Evolutionary conservation across 1,140 invertebrate species (phyloP).

Genomic region (Neodiprion pinetum): DNA sequence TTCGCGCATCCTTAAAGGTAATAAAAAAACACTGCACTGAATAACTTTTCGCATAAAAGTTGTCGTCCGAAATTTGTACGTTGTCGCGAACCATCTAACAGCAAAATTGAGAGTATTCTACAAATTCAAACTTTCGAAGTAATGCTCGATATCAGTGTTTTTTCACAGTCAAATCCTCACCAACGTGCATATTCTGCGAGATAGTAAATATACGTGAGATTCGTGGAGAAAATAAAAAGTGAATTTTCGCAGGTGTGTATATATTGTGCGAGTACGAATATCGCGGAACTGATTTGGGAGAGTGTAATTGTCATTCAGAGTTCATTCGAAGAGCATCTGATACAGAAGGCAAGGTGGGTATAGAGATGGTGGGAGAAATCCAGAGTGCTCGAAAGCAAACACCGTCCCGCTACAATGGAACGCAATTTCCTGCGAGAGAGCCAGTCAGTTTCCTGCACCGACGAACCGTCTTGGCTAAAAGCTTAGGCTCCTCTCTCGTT

Average conservation of each 20-base stretch:
- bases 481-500: slow-evolving; percentile 36
- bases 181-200: no score
- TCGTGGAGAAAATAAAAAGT: no score
- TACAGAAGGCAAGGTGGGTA: background rate
- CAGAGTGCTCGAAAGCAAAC: slow-evolving; percentile 42
- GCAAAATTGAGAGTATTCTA: no score
- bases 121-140: no score
- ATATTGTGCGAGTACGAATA: background rate
- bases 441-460: slow-evolving; percentile 32
- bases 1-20: no score
- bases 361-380: slow-evolving; percentile 6
- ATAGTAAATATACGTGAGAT: no score
- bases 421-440: slow-evolving; percentile 50
- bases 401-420: slow-evolving; percentile 52
- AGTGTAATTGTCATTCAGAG: slow-evolving; percentile 45
- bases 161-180: no score
- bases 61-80: no score
- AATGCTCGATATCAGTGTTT: no score
- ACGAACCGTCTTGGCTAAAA: slow-evolving; percentile 50
- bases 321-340: slow-evolving; percentile 32
- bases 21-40: no score
- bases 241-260: background rate
- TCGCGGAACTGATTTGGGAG: background rate
- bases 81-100: no score
- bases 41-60: no score